These are phyloP conservation scores for Byasa hedistus DNA, from an alignment of 2,888 invertebrate genomes.

Conservation along the genomic window DNA sequence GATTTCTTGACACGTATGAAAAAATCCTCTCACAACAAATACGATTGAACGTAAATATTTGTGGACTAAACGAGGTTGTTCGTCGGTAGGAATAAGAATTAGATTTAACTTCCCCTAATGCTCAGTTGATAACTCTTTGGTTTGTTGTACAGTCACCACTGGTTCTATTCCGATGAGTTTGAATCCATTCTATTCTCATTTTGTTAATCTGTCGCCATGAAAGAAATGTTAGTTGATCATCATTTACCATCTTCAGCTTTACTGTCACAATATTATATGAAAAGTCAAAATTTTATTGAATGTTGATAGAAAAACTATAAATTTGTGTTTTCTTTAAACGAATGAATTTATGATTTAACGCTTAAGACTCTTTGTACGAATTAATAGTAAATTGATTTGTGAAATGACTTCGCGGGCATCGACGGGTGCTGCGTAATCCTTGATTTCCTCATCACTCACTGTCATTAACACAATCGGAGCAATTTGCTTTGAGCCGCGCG, in stretches of 20 bases:
- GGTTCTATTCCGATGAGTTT: too few relatives aligned
- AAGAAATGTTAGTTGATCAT: too few relatives aligned
- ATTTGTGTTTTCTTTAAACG: too few relatives aligned
- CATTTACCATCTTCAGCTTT: too few relatives aligned
- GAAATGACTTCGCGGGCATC: neutral
- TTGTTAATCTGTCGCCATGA: too few relatives aligned
- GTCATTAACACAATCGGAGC: constrained; percentile 13
- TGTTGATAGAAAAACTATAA: too few relatives aligned
- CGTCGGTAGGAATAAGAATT: neutral
- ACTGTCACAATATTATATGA: too few relatives aligned
- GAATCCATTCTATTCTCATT: too few relatives aligned
- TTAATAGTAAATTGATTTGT: neutral
- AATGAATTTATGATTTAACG: too few relatives aligned
- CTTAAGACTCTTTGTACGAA: neutral
- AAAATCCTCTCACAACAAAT: constrained; percentile 4
- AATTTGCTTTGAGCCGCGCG: constrained; percentile 3
- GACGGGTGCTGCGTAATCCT: neutral
- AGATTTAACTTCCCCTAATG: neutral
- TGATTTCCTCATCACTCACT: constrained; percentile 10
- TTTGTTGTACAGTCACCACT: neutral
- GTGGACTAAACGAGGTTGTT: neutral
- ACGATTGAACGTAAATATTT: constrained; percentile 18
- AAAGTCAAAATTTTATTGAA: too few relatives aligned
- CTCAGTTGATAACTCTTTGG: neutral
- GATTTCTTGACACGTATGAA: neutral